Base-by-base conservation (phyloP, 2,113 vertebrate species). In the Erythrolamprus reginae region DNA sequence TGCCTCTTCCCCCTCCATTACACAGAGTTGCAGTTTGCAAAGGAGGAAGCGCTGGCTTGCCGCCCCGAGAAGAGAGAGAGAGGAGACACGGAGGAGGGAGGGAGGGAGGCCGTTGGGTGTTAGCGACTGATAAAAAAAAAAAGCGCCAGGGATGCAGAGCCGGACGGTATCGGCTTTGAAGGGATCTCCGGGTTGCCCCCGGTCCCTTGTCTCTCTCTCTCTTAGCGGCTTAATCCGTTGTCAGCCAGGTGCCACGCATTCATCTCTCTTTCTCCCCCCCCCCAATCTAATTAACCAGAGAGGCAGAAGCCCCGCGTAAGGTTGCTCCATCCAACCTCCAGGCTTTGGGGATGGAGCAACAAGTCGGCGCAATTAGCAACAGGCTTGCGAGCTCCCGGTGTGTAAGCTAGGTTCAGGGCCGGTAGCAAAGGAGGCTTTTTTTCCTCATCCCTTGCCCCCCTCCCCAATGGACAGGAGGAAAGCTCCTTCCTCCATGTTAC, bases 201-300 rank as follows among this genome's bases (percentile, higher is more conserved):
- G n/a, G 50, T 45, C 51, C 84, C 24, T 26, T 77, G 58, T 9
- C 61, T 89, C 83, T 89, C 91, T n/a, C n/a, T n/a, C n/a, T n/a
- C n/a, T n/a, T 15, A 23, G 84, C 91, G 4, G 84, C 53, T 61
- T 92, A 87, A 87, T 82, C 91, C 91, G 24, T 87, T 61, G 70
- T 87, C 91, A 58, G n/a, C 90, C 94, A 92, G 93, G 93, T 94
- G 93, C 93, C 92, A 88, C 93, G 89, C 93, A 91, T 89, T 87
- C 65, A 65, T 58, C 90, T 50, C 88, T 83, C 84, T 24, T 26
- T 42, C 33, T 8, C 0, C 7, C 53, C 55, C 53, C 58, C 58
- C 55, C 88, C 51, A 61, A 86, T 24, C 65, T 61, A 58, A 83
- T 89, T 86, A 83, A 82, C n/a, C 33, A 87, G 84, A 51, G 6